Evolutionary conservation across 23 tunicate species (phyloP).

Genomic region (Diplosoma virens): DNA sequence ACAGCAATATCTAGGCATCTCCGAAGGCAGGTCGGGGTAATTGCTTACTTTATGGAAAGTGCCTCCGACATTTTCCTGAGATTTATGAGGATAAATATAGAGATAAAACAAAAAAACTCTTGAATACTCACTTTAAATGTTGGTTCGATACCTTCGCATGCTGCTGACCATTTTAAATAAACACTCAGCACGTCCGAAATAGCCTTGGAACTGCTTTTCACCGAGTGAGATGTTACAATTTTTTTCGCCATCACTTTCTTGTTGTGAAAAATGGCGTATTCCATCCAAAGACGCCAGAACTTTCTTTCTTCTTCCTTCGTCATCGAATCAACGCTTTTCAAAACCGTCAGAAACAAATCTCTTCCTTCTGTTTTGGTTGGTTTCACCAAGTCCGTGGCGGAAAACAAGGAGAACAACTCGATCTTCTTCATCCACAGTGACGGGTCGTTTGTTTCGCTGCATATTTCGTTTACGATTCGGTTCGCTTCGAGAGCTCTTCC

Average conservation of each 20-base stretch:
- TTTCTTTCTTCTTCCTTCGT: neutral
- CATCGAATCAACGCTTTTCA: neutral
- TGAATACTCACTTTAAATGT: constrained; percentile 30
- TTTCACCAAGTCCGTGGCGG: neutral
- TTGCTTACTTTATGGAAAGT: too few species aligned
- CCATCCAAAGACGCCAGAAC: constrained; percentile 63
- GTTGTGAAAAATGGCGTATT: constrained; percentile 21
- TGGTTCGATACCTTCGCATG: neutral
- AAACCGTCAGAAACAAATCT: neutral
- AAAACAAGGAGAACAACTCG: neutral
- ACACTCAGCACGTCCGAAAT: neutral
- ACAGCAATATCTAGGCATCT: too few species aligned
- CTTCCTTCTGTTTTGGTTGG: neutral
- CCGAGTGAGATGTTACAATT: neutral
- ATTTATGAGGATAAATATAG: too few species aligned
- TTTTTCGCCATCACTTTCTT: constrained; percentile 22
- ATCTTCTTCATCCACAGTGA: constrained; percentile 16
- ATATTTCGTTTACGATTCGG: constrained; percentile 19
- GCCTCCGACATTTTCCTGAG: too few species aligned
- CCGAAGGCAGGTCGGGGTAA: too few species aligned
- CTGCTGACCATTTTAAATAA: constrained; percentile 45
- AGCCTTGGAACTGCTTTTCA: constrained; percentile 10
- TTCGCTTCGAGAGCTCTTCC: constrained; percentile 19
- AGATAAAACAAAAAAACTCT: too few species aligned
- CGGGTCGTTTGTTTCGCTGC: neutral